A percentile compares a stretch with the other conserved stretches of the same genome.
These are phyloP conservation scores for Falco biarmicus DNA, from an alignment of 2,797 vertebrate species.

Conservation along the genomic window DNA sequence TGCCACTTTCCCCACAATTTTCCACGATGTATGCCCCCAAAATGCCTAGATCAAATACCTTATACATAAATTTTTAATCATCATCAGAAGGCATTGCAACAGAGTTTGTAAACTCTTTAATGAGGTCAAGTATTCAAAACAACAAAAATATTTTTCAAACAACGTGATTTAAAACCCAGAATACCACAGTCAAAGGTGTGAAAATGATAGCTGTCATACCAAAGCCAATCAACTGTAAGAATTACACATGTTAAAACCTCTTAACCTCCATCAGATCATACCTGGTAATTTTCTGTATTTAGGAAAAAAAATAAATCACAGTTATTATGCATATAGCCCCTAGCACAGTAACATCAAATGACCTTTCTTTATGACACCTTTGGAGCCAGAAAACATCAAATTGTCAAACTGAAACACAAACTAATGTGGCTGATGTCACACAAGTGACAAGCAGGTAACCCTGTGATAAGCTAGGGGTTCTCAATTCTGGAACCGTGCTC, in stretches of 20 bases:
- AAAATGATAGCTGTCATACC: neutral
- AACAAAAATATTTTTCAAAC: neutral
- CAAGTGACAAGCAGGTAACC: neutral
- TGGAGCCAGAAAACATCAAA: neutral
- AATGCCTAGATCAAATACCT: neutral
- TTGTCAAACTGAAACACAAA: neutral
- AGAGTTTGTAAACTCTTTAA: neutral
- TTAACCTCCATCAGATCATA: neutral
- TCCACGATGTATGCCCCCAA: neutral
- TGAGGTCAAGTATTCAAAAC: neutral
- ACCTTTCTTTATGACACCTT: neutral
- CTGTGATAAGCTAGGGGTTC: neutral
- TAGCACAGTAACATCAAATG: neutral
- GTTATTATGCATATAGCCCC: neutral
- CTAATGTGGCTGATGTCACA: neutral
- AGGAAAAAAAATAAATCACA: neutral
- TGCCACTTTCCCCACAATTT: neutral
- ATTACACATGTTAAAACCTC: neutral
- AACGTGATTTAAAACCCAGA: neutral
- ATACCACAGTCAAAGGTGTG: neutral
- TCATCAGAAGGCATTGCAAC: neutral
- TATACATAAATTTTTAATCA: neutral
- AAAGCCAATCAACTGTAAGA: neutral
- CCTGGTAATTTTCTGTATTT: neutral
- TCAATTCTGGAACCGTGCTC: neutral